Evolutionary conservation across 2,113 vertebrate genomes (phyloP).

Genomic region (Chinchilla lanigera): DNA sequence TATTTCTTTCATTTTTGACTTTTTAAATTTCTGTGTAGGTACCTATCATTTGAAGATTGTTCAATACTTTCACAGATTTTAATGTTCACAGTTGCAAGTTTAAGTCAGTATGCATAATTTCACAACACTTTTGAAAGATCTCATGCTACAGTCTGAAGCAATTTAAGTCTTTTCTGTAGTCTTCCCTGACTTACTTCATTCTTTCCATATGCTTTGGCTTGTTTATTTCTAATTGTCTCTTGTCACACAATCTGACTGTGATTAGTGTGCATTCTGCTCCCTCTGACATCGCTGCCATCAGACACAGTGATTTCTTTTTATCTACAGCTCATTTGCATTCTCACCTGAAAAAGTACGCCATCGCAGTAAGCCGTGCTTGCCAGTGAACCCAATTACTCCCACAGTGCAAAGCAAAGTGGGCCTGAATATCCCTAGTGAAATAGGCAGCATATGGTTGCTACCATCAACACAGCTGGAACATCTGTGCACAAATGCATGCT

Average conservation of each 20-base stretch:
- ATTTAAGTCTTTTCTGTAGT: neutral
- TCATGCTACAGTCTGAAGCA: neutral
- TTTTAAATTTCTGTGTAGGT: neutral
- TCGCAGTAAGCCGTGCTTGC: slow-evolving; percentile 39
- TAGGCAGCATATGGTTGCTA: slow-evolving; percentile 58
- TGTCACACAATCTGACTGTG: neutral
- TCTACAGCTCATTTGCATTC: slow-evolving; percentile 60
- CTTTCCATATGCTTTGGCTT: neutral
- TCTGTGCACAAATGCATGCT: slow-evolving; percentile 59
- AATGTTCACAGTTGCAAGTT: neutral
- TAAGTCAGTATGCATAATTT: neutral
- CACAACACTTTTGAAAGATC: neutral
- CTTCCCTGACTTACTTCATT: neutral
- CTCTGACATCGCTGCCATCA: slow-evolving; percentile 21
- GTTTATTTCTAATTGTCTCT: slow-evolving; percentile 48
- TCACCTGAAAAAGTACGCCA: slow-evolving; percentile 57
- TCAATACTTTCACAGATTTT: neutral
- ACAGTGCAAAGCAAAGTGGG: slow-evolving; percentile 47
- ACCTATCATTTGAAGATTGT: neutral
- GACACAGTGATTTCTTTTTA: slow-evolving; percentile 48
- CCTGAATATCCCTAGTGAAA: slow-evolving; percentile 30
- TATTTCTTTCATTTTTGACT: neutral
- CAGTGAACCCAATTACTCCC: slow-evolving; percentile 63
- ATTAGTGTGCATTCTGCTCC: slow-evolving; percentile 20
- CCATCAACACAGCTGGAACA: slow-evolving; percentile 69